Conservation (phyloP, 2,113 vertebrate genomes). For the Mystacornis crossleyi region DNA sequence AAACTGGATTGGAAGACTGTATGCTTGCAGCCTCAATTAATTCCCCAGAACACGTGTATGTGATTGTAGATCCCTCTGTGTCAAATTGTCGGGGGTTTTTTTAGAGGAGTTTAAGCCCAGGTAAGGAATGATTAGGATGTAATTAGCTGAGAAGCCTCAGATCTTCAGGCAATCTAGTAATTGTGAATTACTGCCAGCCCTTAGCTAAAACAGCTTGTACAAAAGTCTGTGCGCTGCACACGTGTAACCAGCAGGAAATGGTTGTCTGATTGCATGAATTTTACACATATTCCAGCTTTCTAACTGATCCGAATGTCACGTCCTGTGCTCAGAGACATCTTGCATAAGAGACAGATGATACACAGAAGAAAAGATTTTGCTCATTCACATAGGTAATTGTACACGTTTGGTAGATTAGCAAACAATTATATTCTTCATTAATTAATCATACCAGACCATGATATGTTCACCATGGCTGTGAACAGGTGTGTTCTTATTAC, state of each 20-base stretch:
- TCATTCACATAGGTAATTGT: not conserved
- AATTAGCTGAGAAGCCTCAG: not conserved
- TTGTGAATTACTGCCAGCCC: not conserved
- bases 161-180: not conserved
- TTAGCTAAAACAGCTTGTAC: not conserved
- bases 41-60: not conserved
- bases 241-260: not conserved
- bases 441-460: not conserved
- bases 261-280: not conserved
- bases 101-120: not conserved
- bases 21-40: not conserved
- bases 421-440: not conserved
- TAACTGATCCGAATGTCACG: not conserved
- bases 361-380: not conserved
- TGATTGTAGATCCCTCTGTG: not conserved
- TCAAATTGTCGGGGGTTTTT: not conserved
- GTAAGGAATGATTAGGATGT: slow-evolving; percentile 1
- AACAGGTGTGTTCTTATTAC: not conserved
- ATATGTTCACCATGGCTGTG: not conserved
- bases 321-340: not conserved
- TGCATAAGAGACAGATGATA: not conserved
- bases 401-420: not conserved
- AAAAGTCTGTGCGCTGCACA: not conserved
- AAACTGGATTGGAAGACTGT: not conserved
- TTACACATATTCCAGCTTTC: not conserved